Percentiles rank a stretch among this genome's conserved stretches.
phyloP scores from a whole-genome alignment of 2,113 vertebrate genomes.

The Benthochromis sp. region DNA sequence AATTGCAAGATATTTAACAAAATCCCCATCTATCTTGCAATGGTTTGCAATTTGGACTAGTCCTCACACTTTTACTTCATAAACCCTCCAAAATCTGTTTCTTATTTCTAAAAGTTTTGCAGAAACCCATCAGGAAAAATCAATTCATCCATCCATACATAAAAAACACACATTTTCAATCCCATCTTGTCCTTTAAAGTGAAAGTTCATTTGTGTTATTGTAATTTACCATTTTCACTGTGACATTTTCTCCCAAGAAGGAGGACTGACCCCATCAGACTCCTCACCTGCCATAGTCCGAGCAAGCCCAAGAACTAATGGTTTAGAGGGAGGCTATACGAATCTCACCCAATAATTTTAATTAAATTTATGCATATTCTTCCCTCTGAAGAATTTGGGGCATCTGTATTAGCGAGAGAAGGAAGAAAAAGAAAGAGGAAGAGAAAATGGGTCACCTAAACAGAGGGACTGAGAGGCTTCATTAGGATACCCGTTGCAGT shows the following conservation, averaged over 20 bases:
- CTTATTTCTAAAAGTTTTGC: neutral
- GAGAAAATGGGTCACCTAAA: conserved; percentile 63
- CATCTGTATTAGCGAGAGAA: conserved; percentile 40
- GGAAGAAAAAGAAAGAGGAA: neutral
- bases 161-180: conserved; percentile 23
- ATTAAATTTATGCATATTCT: conserved; percentile 60
- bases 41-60: conserved; percentile 21
- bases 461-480: conserved; percentile 40
- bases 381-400: conserved; percentile 55
- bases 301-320: conserved; percentile 34
- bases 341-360: conserved; percentile 43
- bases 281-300: neutral
- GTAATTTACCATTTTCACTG: conserved; percentile 23
- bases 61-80: neutral
- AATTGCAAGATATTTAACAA: conserved; percentile 53
- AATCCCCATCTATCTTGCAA: conserved; percentile 25
- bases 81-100: neutral
- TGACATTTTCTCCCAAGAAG: conserved; percentile 57
- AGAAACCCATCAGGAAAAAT: neutral
- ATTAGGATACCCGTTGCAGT: conserved; percentile 41
- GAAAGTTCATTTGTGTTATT: conserved; percentile 57
- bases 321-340: neutral
- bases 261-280: conserved; percentile 46
- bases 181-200: conserved; percentile 35
- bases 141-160: neutral